Percentiles rank a stretch among this genome's conserved stretches.
These are phyloP conservation scores for Graptemys geographica DNA, from an alignment of 2,797 vertebrate species.

Conservation along the genomic window DNA sequence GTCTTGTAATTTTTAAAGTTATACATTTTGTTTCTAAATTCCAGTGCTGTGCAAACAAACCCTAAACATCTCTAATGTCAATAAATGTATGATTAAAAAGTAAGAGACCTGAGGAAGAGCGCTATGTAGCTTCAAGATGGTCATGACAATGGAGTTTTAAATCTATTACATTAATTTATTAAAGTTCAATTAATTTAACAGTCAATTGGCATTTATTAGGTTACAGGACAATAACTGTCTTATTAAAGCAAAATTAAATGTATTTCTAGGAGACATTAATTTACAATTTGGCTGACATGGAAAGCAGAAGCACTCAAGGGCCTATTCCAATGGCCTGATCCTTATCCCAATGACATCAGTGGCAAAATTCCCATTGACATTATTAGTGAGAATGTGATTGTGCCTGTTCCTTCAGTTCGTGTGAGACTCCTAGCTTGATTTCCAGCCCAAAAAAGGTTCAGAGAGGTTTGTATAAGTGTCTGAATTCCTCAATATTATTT, in stretches of 20 bases:
- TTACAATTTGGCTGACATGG: background rate
- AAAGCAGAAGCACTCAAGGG: background rate
- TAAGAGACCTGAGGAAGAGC: background rate
- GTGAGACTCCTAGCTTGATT: background rate
- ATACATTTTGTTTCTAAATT: background rate
- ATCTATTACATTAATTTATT: background rate
- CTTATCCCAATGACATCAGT: background rate
- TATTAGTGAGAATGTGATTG: background rate
- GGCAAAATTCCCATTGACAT: background rate
- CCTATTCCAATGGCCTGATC: background rate
- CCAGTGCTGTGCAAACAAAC: background rate
- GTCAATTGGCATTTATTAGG: background rate
- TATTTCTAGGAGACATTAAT: background rate
- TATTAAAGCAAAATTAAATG: background rate
- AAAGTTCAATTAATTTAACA: background rate
- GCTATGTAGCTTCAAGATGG: background rate
- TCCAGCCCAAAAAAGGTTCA: background rate
- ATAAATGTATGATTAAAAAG: too few species aligned
- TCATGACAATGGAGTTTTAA: background rate
- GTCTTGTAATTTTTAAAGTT: background rate
- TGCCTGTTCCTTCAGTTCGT: background rate
- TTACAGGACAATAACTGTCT: background rate
- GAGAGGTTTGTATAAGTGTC: background rate
- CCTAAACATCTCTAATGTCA: background rate
- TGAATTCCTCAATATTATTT: background rate